Evolutionary conservation across 1,140 invertebrate species (phyloP).

Genomic region (Tyrophagus putrescentiae): DNA sequence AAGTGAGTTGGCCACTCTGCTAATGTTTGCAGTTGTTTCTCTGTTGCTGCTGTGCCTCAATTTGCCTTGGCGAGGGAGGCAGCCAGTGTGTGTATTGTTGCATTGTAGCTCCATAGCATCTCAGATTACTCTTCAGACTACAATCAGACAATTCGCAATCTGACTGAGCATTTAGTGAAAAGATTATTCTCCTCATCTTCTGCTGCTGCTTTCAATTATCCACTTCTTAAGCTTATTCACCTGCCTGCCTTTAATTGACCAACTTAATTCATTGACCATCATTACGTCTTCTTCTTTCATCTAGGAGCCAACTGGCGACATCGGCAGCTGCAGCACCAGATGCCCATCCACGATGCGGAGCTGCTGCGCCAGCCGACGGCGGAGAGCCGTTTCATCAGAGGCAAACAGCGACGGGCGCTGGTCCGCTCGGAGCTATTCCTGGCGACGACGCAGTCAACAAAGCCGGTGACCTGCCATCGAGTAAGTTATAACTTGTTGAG

Average conservation of each 20-base stretch:
- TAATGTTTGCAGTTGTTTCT: too few relatives aligned
- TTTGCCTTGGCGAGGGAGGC: too few relatives aligned
- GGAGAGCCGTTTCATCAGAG: slow-evolving; percentile 8
- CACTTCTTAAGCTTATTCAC: not conserved
- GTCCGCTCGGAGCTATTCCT: not conserved
- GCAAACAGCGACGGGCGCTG: slow-evolving; percentile 9
- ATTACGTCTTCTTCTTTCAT: not conserved
- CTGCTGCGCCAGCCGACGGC: not conserved
- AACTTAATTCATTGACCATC: not conserved
- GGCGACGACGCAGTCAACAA: not conserved
- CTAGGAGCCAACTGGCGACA: slow-evolving; percentile 16
- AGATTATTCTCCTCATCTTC: not conserved
- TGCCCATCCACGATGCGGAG: slow-evolving; percentile 17
- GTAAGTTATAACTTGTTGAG: too few relatives aligned
- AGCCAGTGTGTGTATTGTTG: not conserved
- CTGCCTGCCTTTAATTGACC: not conserved
- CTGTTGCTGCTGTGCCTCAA: too few relatives aligned
- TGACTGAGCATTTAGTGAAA: not conserved
- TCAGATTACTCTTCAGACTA: not conserved
- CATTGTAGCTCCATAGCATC: not conserved
- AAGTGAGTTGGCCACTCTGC: too few relatives aligned
- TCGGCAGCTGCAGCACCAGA: slow-evolving; percentile 15
- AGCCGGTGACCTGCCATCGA: not conserved
- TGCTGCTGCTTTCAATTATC: not conserved
- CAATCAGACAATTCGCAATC: not conserved